Evolutionary conservation across 2,888 invertebrate genomes (phyloP), one percentile per base, ranked within the genome.

Genomic region (Archaeoteleia sp.): DNA sequence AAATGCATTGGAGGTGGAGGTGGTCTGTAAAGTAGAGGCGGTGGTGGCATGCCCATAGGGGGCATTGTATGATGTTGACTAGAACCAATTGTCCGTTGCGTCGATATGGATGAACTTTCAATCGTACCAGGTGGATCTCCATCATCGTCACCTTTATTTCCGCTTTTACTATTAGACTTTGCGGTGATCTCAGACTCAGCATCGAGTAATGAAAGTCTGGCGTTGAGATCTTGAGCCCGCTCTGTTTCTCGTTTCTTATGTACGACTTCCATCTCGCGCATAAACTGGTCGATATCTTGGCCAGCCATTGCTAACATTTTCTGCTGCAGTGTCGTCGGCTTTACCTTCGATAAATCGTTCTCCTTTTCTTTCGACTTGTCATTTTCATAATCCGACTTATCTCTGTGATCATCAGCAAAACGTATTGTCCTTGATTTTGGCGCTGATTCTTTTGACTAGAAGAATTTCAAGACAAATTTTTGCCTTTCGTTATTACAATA

Each of bases 251-350:
- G 89, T 82, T 93, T 93, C 78, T 91, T 91, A 73, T 93, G 93
- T 0, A 93, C 94, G 66, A 92, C 93, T 86, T 95, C 95, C 94
- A 94, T 95, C 87, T 95, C 95, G 79, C 94, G 93, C 94, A 95
- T 95, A 76, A 95, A 95, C 69, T 94, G 93, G 76, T 96, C 96
- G 12, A 96, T 93, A 78, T 95, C 95, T 86, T 96, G 95, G 0
- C 95, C 95, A 7, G 95, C 94, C 78, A 95, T 89, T n/a, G 92
- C 92, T 77, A 95, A 86, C 94, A 95, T 95, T 74, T 93, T 91
- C 76, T 95, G 93, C 79, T 95, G 95, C 23, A 95, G 83, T 0
- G 93, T 91, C 0, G 93, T 93, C 0, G 93, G 93, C 80, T 93
- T 93, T 0, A 82, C 82, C 67, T 83, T 83, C 0, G 78, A 78